Evolutionary conservation across 2,888 invertebrate genomes (phyloP), one percentile per base, ranked within the genome.

Genomic region (Cryptocephalus moraei): DNA sequence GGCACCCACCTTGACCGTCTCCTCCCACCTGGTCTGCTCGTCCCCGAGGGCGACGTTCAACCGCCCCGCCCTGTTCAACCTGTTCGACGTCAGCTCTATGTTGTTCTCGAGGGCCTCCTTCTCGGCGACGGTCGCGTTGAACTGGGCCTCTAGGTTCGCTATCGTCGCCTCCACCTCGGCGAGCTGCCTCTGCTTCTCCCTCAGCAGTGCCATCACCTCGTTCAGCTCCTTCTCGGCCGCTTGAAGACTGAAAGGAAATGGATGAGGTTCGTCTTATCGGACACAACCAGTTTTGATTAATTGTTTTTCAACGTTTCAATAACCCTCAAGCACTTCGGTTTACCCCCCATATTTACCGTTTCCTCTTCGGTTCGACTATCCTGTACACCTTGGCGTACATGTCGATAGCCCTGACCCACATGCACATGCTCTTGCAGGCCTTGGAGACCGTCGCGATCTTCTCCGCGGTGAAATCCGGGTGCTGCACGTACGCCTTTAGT

Each of bases 371-470:
- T 63, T 91, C 90, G 1, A 94, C 92, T 8, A 90, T 80, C 65
- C 82, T 79, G 68, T 83, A 91, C 1, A 92, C 86, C 70, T 86
- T 87, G 0, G 91, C 84, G 64, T 93, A 94, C 64, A 84, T 82
- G 60, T 92, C 90, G 55, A 94, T 86, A 0, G 94, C 93, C 63
- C 86, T 78, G 8, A 93, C 92, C 94, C 94, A 94, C 67, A 92
- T 78, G 57, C 92, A 91, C 73, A 94, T 82, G 8, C 91, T 92
- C 57, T 84, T 85, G 62, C 92, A 91, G 1, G 91, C 92, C 78
- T 88, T 81, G 4, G 86, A 87, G 8, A 86, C 91, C 65, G 85
- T 90, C 32, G 85, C 88, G 1, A 94, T 88, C 57, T 80, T 76
- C 44, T 85, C 87, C 0, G 93, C 91, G 9, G 81, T 76, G 63